Evolutionary conservation across 2,888 invertebrate species (phyloP).

Genomic region (Tortricodes alternella): DNA sequence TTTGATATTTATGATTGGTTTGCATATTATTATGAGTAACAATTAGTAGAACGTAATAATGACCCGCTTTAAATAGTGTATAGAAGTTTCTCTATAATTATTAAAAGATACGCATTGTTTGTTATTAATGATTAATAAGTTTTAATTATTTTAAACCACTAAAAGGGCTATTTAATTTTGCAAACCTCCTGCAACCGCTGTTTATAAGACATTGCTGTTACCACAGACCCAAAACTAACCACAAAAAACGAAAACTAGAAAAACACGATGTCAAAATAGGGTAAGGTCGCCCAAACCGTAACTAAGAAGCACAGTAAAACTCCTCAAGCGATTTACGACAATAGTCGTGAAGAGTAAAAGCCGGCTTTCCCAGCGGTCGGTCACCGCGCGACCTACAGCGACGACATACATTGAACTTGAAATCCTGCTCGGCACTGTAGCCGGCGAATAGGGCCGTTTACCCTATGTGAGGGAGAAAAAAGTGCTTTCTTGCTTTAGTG

Average conservation of each 20-base stretch:
- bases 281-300: neutral
- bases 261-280: neutral
- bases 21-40: too few species aligned
- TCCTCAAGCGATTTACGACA: constrained; percentile 42
- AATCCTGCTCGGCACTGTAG: constrained; percentile 61
- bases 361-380: constrained; percentile 66
- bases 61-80: too few species aligned
- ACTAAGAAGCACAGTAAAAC: constrained; percentile 6
- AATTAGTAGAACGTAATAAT: too few species aligned
- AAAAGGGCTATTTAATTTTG: too few species aligned
- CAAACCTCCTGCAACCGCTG: too few species aligned
- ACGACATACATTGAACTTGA: constrained; percentile 69
- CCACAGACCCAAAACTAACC: neutral
- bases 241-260: neutral
- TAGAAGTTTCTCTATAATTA: too few species aligned
- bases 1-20: too few species aligned
- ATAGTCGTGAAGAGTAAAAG: constrained; percentile 66
- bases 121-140: too few species aligned
- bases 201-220: too few species aligned
- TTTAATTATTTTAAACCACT: too few species aligned
- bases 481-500: constrained; percentile 12
- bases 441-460: constrained; percentile 40
- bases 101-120: too few species aligned
- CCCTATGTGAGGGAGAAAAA: constrained; percentile 24
- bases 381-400: constrained; percentile 69